These are phyloP conservation scores for Dendrocopos noguchii DNA, from an alignment of 2,113 vertebrate species.

Conservation along the genomic window DNA sequence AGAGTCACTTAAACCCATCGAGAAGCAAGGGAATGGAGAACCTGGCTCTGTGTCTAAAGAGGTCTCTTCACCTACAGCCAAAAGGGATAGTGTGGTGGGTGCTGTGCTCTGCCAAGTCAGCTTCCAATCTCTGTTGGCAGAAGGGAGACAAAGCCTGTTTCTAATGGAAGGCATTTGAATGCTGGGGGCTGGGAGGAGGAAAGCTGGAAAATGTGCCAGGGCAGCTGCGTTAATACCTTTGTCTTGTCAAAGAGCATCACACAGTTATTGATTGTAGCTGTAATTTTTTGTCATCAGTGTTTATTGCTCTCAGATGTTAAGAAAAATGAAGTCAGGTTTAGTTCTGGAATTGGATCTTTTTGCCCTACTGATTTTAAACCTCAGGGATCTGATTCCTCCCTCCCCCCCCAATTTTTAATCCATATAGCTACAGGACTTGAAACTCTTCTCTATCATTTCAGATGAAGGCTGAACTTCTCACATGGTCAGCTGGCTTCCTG, in stretches of 20 bases:
- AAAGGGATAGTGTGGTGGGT: background rate
- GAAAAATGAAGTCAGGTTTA: background rate
- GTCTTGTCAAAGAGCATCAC: background rate
- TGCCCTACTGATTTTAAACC: background rate
- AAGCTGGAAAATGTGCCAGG: slow-evolving; percentile 11
- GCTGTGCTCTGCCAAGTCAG: background rate
- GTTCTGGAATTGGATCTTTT: background rate
- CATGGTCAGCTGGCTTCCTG: background rate
- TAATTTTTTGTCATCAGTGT: background rate
- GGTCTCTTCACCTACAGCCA: slow-evolving; percentile 6
- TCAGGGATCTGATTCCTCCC: background rate
- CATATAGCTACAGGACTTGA: background rate
- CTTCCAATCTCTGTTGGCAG: slow-evolving; percentile 4
- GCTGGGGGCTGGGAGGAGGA: background rate
- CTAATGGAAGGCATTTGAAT: slow-evolving; percentile 13
- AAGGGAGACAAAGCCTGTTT: background rate
- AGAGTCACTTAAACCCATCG: background rate
- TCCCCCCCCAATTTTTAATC: background rate
- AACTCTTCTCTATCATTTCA: background rate
- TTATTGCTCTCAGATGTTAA: background rate
- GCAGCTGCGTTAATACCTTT: background rate
- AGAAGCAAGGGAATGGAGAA: background rate
- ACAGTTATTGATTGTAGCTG: background rate
- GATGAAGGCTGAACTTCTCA: background rate
- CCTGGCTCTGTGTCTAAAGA: background rate